Conservation (phyloP, 37 sponge, comb jelly and placozoan genomes). For the Trichoplax adhaerens region DNA sequence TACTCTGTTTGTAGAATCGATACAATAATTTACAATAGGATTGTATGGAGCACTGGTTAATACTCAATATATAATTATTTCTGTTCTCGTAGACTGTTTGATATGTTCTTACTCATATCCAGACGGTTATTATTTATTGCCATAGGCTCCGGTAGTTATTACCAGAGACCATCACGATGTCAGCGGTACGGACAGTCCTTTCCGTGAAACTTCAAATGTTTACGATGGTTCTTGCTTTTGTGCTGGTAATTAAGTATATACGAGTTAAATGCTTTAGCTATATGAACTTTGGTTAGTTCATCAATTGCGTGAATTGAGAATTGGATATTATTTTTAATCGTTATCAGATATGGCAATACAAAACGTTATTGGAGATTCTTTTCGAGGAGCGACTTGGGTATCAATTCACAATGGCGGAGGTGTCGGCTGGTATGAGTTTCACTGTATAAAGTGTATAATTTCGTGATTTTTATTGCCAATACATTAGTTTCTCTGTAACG, state of each 20-base stretch:
- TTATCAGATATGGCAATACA: slow-evolving; percentile 89
- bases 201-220: slow-evolving; percentile 88
- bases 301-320: too few relatives aligned
- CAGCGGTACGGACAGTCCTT: slow-evolving; percentile 97
- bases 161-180: slow-evolving; percentile 97
- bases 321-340: too few relatives aligned
- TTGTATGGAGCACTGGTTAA: too few relatives aligned
- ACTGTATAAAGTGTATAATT: slow-evolving; percentile 2
- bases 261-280: neutral
- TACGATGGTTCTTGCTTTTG: slow-evolving; percentile 89
- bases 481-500: slow-evolving; percentile 35
- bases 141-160: slow-evolving; percentile 66
- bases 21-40: too few relatives aligned
- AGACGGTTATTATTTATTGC: slow-evolving; percentile 1
- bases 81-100: too few relatives aligned
- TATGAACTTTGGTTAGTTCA: neutral
- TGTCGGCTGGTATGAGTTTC: slow-evolving; percentile 73
- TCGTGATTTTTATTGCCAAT: neutral
- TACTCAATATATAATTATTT: too few relatives aligned
- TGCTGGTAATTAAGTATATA: slow-evolving; percentile 44
- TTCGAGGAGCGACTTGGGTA: slow-evolving; percentile 94
- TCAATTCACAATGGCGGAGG: slow-evolving; percentile 99
- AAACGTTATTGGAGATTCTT: slow-evolving; percentile 91
- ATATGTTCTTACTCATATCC: neutral
- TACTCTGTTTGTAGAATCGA: neutral